A percentile compares a stretch with the other conserved stretches of the same genome.
Conservation (phyloP, 2,113 vertebrate genomes). For the Reinhardtius hippoglossoides region DNA sequence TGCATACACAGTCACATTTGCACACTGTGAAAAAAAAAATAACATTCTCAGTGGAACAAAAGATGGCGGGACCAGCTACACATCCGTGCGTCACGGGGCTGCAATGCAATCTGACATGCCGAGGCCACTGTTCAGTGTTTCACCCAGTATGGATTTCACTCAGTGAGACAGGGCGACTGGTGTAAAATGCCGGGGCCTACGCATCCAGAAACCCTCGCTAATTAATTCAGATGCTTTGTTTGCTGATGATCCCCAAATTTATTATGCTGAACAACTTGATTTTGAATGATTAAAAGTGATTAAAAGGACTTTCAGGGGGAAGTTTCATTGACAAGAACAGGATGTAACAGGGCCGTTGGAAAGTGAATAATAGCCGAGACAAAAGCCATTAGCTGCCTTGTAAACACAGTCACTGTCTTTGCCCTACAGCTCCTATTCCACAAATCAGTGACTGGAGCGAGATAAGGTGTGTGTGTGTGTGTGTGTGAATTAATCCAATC, state of each 20-base stretch:
- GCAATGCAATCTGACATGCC: background rate
- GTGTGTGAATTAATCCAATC: slow-evolving; percentile 63
- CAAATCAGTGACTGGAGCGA: slow-evolving; percentile 24
- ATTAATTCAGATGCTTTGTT: background rate
- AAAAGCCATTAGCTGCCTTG: slow-evolving; percentile 13
- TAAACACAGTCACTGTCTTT: slow-evolving; percentile 24
- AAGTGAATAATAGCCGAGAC: slow-evolving; percentile 7
- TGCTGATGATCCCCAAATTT: background rate
- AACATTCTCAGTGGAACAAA: background rate
- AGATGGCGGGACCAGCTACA: background rate
- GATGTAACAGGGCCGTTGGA: background rate
- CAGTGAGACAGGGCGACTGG: background rate
- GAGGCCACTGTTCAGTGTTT: background rate
- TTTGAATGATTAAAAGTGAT: slow-evolving; percentile 1
- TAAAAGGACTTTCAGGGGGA: background rate
- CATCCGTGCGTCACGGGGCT: background rate
- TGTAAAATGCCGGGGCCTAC: background rate
- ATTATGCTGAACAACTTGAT: background rate
- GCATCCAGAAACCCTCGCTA: background rate
- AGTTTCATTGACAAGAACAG: background rate
- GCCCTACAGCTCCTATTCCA: slow-evolving; percentile 26
- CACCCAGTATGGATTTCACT: too few species aligned
- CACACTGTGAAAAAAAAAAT: too few species aligned
- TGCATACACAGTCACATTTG: background rate
- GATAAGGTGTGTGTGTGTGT: slow-evolving; percentile 31